Base-by-base conservation (phyloP, 2,113 vertebrate genomes). In the Indicator maculatus region DNA sequence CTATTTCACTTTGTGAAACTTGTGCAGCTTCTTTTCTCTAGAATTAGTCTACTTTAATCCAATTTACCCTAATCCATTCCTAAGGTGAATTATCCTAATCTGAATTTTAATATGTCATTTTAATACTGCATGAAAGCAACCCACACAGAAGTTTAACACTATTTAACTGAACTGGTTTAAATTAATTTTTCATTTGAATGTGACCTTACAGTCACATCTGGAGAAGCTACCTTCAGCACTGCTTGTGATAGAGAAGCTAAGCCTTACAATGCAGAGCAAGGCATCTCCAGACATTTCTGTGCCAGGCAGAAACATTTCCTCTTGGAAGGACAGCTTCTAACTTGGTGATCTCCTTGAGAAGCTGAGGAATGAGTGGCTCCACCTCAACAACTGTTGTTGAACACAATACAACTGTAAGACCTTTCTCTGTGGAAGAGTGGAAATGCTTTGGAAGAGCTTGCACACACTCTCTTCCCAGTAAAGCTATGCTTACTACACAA, bases 31-130 rank as follows among this genome's bases (percentile, higher is more conserved):
- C 83, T 77, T 91, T 89, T 89, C 80, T 63, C 41, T 65, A 81
- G 69, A 83, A 93, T 86, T 83, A 86, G 61, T 60, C 65, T 71
- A 56, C 64, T 89, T 93, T 84, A 95, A 94, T 94, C 90, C 88
- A 93, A 86, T 95, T 96, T 95, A 88, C 28, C 1, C 2, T 94
- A 93, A 96, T 84, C 88, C 65, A 86, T 80, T 95, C 77, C 70
- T 81, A 92, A 96, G 70, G 86, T 96, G 83, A 93, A 92, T 93
- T 96, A 94, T n/a, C 72, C 61, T 72, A 82, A 94, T 90, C 33
- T 89, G 50, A 90, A 92, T 92, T 94, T 86, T 86, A 92, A 90
- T 86, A 41, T 1, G 1, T 83, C 16, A 74, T 93, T 90, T 94
- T 88, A 95, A 93, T 81, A 75, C 65, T 53, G 65, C 92, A 92